phyloP scores from a whole-genome alignment of 2,113 vertebrate genomes.

The Merops nubicus region DNA sequence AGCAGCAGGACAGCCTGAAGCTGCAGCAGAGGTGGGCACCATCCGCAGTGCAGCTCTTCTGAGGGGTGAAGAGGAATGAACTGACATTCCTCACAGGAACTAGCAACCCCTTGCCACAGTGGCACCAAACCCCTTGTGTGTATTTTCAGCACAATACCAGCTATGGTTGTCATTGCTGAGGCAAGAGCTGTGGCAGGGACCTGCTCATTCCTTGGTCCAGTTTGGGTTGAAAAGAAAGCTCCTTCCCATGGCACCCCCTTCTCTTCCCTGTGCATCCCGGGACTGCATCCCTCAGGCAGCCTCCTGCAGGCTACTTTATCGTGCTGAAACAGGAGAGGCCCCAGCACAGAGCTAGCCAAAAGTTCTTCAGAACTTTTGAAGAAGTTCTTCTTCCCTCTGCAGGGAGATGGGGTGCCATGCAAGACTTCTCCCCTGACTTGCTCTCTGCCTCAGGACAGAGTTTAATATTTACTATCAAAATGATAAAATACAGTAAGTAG shows the following conservation, averaged over 20 bases:
- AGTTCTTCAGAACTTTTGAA: background rate
- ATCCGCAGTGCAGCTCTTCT: background rate
- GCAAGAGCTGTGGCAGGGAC: background rate
- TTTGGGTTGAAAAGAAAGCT: background rate
- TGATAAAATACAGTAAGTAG: background rate
- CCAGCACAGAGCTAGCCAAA: background rate
- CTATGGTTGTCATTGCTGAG: background rate
- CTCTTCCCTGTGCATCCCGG: background rate
- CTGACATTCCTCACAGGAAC: background rate
- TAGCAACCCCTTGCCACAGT: background rate
- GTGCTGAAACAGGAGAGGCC: background rate
- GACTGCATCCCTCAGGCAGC: background rate
- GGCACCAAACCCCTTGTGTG: background rate
- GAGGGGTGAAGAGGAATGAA: accelerated
- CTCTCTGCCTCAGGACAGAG: background rate
- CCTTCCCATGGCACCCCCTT: background rate
- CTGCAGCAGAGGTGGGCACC: background rate
- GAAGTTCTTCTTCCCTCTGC: background rate
- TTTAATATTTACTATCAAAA: background rate
- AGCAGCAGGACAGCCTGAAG: background rate
- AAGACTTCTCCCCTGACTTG: background rate
- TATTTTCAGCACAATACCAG: background rate
- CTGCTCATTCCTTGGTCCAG: background rate
- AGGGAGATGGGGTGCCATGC: background rate
- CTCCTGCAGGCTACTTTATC: accelerated